Conservation (phyloP, 2,888 invertebrate species). For the Lasius platythorax region DNA sequence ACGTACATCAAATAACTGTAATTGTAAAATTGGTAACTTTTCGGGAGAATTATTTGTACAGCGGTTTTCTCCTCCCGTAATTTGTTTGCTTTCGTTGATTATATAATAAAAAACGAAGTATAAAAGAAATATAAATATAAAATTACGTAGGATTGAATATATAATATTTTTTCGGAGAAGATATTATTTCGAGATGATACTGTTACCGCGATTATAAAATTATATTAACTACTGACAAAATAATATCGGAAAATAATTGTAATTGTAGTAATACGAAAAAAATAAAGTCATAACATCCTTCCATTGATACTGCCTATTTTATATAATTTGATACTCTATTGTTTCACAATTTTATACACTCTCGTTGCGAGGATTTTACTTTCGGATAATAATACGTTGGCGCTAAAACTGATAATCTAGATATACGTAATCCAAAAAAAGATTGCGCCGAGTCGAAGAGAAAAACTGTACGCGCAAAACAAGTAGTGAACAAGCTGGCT, state of each 20-base stretch:
- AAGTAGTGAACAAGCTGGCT: constrained; percentile 47
- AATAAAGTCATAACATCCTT: neutral
- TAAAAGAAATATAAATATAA: neutral
- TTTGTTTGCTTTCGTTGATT: neutral
- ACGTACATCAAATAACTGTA: neutral
- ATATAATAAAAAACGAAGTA: neutral
- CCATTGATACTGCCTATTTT: neutral
- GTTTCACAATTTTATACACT: neutral
- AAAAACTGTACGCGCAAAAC: constrained; percentile 22
- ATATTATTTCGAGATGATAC: neutral
- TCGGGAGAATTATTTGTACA: neutral
- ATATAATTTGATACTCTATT: neutral
- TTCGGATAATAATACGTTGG: neutral
- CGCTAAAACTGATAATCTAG: constrained; percentile 1
- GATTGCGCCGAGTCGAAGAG: neutral
- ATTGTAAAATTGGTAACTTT: neutral
- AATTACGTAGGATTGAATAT: neutral
- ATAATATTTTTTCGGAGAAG: neutral
- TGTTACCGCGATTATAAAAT: neutral
- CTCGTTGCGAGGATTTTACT: neutral
- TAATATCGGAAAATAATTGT: neutral
- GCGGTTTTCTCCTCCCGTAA: neutral
- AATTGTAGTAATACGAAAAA: neutral
- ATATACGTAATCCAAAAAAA: neutral
- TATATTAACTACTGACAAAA: neutral